A percentile compares a stretch with the other conserved stretches of the same genome.
Evolutionary conservation across 2,888 invertebrate species (phyloP).

Genomic region (Cosmorhoe ocellata): DNA sequence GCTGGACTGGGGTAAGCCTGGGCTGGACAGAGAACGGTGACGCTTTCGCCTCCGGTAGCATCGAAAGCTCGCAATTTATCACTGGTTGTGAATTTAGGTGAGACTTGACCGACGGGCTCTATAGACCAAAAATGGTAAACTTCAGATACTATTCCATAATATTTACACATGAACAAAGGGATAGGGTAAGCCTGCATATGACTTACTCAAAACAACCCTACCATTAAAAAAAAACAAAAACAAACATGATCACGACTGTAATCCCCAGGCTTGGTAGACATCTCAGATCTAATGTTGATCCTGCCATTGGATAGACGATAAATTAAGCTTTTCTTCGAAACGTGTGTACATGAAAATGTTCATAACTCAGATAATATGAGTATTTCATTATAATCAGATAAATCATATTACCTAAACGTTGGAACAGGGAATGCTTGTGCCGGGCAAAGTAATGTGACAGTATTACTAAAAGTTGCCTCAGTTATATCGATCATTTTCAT

Average conservation of each 20-base stretch:
- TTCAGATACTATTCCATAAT: constrained; percentile 20
- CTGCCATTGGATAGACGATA: too few relatives aligned
- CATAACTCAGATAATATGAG: too few relatives aligned
- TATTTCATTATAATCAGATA: too few relatives aligned
- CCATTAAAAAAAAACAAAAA: neutral
- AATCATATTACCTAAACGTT: constrained; percentile 87
- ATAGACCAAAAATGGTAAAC: constrained; percentile 34
- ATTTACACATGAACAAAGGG: constrained; percentile 85
- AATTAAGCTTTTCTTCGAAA: too few relatives aligned
- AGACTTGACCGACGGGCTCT: constrained; percentile 87
- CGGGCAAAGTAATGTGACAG: constrained; percentile 77
- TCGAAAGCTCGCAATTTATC: constrained; percentile 86
- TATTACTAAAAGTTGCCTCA: constrained; percentile 57
- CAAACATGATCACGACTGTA: too few relatives aligned
- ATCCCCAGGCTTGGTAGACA: too few relatives aligned
- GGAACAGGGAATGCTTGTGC: constrained; percentile 83
- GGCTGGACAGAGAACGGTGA: constrained; percentile 86
- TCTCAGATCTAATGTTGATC: too few relatives aligned
- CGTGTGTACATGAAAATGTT: too few relatives aligned
- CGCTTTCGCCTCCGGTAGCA: constrained; percentile 70
- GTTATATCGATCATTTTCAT: constrained; percentile 78
- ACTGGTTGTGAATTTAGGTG: constrained; percentile 85
- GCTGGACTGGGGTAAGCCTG: constrained; percentile 88
- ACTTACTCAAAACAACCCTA: constrained; percentile 64
- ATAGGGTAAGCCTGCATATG: constrained; percentile 90